Conservation (phyloP, 35 echinoderm and acorn worm species). For the Heliocidaris tuberculata region DNA sequence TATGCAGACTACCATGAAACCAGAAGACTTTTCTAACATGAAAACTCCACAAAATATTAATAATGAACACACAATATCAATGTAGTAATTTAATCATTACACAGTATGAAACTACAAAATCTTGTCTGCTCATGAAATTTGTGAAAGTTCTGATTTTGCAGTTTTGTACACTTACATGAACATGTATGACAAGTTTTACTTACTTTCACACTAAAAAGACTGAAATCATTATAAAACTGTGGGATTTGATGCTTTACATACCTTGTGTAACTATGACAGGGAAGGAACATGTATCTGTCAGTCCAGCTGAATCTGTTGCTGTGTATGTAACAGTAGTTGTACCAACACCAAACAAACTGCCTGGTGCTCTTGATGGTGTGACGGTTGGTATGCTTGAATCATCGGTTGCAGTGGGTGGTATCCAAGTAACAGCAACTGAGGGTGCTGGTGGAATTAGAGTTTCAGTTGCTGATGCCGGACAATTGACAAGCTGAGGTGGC, state of each 20-base stretch:
- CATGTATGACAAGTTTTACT: no score
- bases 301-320: constrained; percentile 60
- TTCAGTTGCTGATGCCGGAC: not conserved
- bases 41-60: no score
- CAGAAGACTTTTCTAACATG: no score
- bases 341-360: constrained; percentile 50
- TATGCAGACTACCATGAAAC: no score
- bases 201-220: no score
- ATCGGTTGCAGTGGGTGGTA: constrained; percentile 63
- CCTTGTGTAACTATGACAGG: constrained; percentile 47
- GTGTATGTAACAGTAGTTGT: constrained; percentile 62
- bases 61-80: no score
- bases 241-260: not conserved
- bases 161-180: no score
- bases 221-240: no score
- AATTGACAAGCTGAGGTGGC: not conserved
- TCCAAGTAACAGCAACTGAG: constrained; percentile 43
- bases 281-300: constrained; percentile 43
- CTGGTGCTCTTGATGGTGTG: not conserved
- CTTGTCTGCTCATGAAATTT: no score
- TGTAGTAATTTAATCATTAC: no score
- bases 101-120: no score
- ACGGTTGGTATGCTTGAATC: not conserved
- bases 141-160: no score
- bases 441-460: not conserved